A percentile compares a stretch with the other conserved stretches of the same genome.
phyloP scores from a whole-genome alignment of 2,113 vertebrate genomes.

The Melanerpes aurifrons region DNA sequence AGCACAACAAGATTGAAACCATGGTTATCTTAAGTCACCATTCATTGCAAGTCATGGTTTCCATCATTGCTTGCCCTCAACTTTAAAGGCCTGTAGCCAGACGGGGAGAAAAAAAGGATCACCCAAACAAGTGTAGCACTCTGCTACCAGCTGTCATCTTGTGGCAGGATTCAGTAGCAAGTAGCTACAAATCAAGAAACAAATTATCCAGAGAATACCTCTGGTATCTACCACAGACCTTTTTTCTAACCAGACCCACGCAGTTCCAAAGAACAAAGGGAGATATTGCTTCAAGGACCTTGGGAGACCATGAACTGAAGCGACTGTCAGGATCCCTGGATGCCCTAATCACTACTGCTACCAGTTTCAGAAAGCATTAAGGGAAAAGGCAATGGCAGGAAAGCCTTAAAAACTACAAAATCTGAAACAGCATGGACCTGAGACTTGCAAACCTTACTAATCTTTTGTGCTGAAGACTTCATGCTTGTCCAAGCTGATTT shows the following conservation, averaged over 20 bases:
- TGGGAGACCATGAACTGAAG: neutral
- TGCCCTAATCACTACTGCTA: neutral
- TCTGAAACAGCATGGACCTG: neutral
- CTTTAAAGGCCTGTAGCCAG: neutral
- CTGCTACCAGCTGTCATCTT: neutral
- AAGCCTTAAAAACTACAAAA: neutral
- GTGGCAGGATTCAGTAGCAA: neutral
- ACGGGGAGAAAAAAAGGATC: fast-evolving
- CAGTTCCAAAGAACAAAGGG: neutral
- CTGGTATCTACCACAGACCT: no score
- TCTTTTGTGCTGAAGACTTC: neutral
- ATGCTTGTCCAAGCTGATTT: neutral
- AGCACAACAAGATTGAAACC: neutral
- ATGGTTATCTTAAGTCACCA: neutral
- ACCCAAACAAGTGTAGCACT: neutral
- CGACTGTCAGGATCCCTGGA: neutral
- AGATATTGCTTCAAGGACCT: neutral
- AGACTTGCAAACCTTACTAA: neutral
- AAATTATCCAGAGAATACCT: neutral
- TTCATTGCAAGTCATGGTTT: neutral
- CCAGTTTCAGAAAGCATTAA: neutral
- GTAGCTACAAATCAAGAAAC: neutral
- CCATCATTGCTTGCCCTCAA: neutral
- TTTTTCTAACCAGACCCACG: neutral
- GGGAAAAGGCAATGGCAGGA: neutral